Base-by-base conservation (phyloP, 2,888 invertebrate genomes). In the Stenchaetothrips biformis region DNA sequence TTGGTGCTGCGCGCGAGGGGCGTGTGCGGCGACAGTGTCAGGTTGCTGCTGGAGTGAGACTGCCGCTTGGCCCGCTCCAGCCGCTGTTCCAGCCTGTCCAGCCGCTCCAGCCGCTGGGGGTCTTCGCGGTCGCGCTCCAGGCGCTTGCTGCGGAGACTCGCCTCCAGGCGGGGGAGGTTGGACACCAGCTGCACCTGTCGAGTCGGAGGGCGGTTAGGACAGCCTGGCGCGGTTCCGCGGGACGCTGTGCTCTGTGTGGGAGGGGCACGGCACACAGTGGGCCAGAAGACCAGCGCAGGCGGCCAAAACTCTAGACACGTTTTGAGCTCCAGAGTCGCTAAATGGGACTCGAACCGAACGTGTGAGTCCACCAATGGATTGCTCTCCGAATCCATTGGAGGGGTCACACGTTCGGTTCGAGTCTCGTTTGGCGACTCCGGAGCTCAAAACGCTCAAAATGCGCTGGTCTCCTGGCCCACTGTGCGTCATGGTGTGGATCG, bases 1-100 rank as follows among this genome's bases (percentile, higher is more conserved):
- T 81, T 82, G 78, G 80, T 82, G 79, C 82, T 82, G 18, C 79
- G 80, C 7, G 82, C 82, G 6, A 74, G 67, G 25, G 21, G 25
- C 67, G 25, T 37, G 37, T 37, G 59, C 13, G 59, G 59, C 0
- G 59, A 59, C 59, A 59, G 25, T 8, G 21, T 74, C 25, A 74
- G 67, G 67, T 74, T 74, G 67, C 67, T 25, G 67, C 67, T 74
- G 67, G 67, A 74, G 67, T 25, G 11, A 0, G 67, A 74, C 21
- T 74, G 67, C 25, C 21, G 7, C 67, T 74, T 21, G 67, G 21
- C 11, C 25, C 67, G 67, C 53, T 53, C 53, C 53, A 53, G 53
- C 53, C 53, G 53, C 53, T 53, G 53, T 13, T 53, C 53, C 53
- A 53, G 53, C 53, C 53, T 13, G 16, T 53, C 53, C 53, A 53